Conservation (phyloP, 2,113 vertebrate genomes). For the Nibea coibor region DNA sequence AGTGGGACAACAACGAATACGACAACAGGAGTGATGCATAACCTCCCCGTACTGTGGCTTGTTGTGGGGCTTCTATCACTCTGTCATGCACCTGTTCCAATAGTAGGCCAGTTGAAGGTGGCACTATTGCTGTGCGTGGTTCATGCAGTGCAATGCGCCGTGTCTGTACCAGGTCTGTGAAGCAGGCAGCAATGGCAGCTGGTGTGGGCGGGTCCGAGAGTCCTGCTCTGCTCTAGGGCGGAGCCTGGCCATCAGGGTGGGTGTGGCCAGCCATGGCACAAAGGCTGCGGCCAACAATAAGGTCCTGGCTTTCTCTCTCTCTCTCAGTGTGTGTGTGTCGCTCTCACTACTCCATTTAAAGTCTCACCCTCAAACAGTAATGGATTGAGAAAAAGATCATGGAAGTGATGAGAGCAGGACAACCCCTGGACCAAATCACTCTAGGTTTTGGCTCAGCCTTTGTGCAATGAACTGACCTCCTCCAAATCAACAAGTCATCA, state of each 20-base stretch:
- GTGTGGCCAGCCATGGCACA: conserved; percentile 85
- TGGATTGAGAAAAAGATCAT: conserved; percentile 73
- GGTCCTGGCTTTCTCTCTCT: conserved; percentile 66
- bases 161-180: conserved; percentile 87
- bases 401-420: conserved; percentile 73
- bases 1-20: conserved; percentile 86
- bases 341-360: conserved; percentile 76
- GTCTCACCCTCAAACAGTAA: conserved; percentile 72
- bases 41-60: conserved; percentile 99
- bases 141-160: conserved; percentile 91
- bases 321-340: conserved; percentile 41
- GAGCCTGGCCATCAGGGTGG: conserved; percentile 81
- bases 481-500: conserved; percentile 79
- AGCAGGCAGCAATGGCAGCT: conserved; percentile 88
- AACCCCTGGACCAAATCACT: conserved; percentile 62
- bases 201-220: conserved; percentile 83
- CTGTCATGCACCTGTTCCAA: conserved; percentile 97
- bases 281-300: conserved; percentile 83
- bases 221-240: conserved; percentile 82
- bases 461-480: conserved; percentile 82
- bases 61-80: conserved; percentile 98
- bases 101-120: conserved; percentile 86
- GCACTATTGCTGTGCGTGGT: conserved; percentile 86
- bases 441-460: conserved; percentile 81
- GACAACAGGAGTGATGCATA: conserved; percentile 89